These are phyloP conservation scores for Barypeithes pellucidus DNA, from an alignment of 2,888 invertebrate species.

Conservation along the genomic window DNA sequence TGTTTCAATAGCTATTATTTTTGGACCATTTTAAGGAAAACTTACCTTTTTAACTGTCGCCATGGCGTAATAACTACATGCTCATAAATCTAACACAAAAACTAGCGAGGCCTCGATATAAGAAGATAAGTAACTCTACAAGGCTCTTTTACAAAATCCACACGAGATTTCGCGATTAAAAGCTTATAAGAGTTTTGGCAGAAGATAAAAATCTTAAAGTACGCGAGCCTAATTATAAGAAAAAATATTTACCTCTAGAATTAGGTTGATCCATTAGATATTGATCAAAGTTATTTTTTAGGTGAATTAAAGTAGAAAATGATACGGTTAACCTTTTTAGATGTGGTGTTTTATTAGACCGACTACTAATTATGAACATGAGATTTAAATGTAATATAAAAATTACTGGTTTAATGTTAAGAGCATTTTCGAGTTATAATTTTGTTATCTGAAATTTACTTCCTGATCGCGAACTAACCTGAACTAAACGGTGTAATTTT, in stretches of 20 bases:
- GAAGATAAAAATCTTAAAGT: constrained; percentile 42
- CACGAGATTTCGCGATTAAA: constrained; percentile 49
- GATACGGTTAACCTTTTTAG: constrained; percentile 30
- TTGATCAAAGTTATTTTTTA: constrained; percentile 32
- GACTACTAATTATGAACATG: constrained; percentile 13
- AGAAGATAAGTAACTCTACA: constrained; percentile 16
- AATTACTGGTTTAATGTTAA: constrained; percentile 1
- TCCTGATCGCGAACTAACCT: too few relatives aligned
- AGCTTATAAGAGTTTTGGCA: constrained; percentile 9
- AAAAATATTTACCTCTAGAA: constrained; percentile 47
- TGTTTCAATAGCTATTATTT: too few relatives aligned
- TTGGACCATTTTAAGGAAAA: too few relatives aligned
- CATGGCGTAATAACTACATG: not conserved
- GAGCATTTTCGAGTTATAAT: too few relatives aligned
- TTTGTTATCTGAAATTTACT: too few relatives aligned
- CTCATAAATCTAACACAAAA: not conserved
- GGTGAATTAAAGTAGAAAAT: constrained; percentile 28
- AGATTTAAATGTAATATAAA: constrained; percentile 8
- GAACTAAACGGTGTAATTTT: too few relatives aligned
- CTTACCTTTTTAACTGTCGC: too few relatives aligned
- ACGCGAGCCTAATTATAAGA: constrained; percentile 44
- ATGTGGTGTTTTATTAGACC: constrained; percentile 6
- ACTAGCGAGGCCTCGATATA: not conserved
- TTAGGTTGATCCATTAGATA: constrained; percentile 43
- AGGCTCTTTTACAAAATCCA: constrained; percentile 42